A percentile compares a stretch with the other conserved stretches of the same genome.
Conservation (phyloP, 2,113 vertebrate species). For the Hippoglossus stenolepis region DNA sequence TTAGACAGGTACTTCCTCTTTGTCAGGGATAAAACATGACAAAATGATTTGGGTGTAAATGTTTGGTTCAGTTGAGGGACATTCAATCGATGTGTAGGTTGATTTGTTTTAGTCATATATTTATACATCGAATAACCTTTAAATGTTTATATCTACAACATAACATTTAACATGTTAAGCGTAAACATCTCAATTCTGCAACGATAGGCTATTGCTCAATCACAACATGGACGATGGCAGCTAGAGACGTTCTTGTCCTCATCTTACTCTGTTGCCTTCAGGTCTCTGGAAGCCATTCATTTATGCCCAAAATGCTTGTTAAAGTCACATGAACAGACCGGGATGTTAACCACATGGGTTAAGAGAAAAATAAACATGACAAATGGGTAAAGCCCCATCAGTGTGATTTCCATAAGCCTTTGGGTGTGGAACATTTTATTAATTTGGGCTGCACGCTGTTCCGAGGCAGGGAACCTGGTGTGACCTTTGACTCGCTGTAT, state of each 20-base stretch:
- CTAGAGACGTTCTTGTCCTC: background rate
- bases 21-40: background rate
- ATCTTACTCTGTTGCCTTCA: background rate
- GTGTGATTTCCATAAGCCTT: slow-evolving; percentile 38
- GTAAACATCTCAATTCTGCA: background rate
- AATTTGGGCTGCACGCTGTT: slow-evolving; percentile 16
- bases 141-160: too few relatives aligned
- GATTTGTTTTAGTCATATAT: background rate
- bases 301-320: slow-evolving; percentile 30
- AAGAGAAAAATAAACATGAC: slow-evolving; percentile 19
- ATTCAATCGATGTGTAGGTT: background rate
- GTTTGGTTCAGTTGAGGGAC: background rate
- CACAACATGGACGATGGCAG: background rate
- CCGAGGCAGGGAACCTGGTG: slow-evolving; percentile 15
- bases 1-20: background rate
- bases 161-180: background rate
- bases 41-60: background rate
- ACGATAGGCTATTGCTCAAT: background rate
- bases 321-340: slow-evolving; percentile 21
- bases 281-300: slow-evolving; percentile 39
- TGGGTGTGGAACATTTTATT: slow-evolving; percentile 45
- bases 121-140: background rate
- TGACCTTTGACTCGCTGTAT: slow-evolving; percentile 15
- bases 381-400: slow-evolving; percentile 35
- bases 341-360: slow-evolving; percentile 25